Evolutionary conservation across 1,140 invertebrate species (phyloP).

Genomic region (Monomorium pharaonis): DNA sequence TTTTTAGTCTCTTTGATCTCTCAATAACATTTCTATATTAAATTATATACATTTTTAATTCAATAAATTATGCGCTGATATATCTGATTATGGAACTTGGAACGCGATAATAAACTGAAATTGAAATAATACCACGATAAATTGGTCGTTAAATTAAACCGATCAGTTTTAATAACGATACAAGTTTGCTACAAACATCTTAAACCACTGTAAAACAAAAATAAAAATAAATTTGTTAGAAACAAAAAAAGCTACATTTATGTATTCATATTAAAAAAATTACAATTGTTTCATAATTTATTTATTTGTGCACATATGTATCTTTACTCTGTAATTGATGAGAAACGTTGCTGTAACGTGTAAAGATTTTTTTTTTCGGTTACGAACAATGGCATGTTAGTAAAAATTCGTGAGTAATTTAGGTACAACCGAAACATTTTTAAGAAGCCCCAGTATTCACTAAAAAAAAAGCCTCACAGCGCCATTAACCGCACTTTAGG

Average conservation of each 20-base stretch:
- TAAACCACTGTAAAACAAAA: neutral
- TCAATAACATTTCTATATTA: no score
- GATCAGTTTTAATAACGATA: no score
- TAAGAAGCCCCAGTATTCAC: neutral
- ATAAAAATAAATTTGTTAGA: neutral
- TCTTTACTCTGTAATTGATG: neutral
- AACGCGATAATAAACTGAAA: no score
- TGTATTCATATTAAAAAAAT: neutral
- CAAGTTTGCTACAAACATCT: no score
- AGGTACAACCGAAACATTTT: slow-evolving; percentile 7
- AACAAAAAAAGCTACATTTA: neutral
- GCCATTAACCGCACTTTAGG: slow-evolving; percentile 17
- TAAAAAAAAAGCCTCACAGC: slow-evolving; percentile 8
- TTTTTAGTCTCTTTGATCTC: no score
- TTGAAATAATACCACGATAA: no score
- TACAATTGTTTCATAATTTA: no score
- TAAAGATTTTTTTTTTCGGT: neutral
- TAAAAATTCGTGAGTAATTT: neutral
- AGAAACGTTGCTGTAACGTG: neutral
- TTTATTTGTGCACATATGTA: neutral
- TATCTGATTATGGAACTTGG: no score
- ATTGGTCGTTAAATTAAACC: no score
- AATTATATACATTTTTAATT: no score
- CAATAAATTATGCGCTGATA: no score
- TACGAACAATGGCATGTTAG: neutral